Base-by-base conservation (phyloP, 2,113 vertebrate species). In the Aphyosemion australe region DNA sequence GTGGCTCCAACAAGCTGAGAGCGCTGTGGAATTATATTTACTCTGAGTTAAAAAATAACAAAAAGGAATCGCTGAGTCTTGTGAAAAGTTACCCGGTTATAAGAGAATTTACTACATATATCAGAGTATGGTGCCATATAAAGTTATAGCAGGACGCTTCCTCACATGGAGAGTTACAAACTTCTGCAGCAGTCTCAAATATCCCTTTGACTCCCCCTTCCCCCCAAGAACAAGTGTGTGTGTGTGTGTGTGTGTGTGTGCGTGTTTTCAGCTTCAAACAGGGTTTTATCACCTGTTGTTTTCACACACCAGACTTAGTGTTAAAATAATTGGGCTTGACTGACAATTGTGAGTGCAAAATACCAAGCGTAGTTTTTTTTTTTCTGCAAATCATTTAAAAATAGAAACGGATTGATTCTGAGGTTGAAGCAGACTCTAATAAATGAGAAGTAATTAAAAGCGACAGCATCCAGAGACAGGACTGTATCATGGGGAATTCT, bases 281-380 rank as follows among this genome's bases (percentile, higher is more conserved):
- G 76, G 76, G 76, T 76, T 74, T 76, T 69, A 58, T 88, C 89
- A 88, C 79, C 86, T 92, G 87, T 80, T 87, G 79, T 79, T 88
- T 82, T 78, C 78, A 73, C 67, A 88, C 80, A 42, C 32, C 31
- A 34, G 26, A 39, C 52, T 66, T 53, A 51, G 69, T 21, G 26
- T 26, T 26, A 21, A 42, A 74, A 79, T 76, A 79, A 79, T 37
- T 26, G 37, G 45, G 20, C 60, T 50, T 67, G 67, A 65, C 32
- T 74, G 69, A 77, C 71, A 74, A 39, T 19, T 64, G 65, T 56
- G 69, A 57, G 63, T 60, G 76, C 45, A 58, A 76, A 72, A 43
- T 60, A 42, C 66, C 43, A 45, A 7, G 43, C 48, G 42, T 42
- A n/a, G 48, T 34, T 51, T 3, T 62, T 32, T 57, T 26, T 12